Conservation (phyloP, 92 coral and sea anemone genomes). For the Blastomussa wellsi region DNA sequence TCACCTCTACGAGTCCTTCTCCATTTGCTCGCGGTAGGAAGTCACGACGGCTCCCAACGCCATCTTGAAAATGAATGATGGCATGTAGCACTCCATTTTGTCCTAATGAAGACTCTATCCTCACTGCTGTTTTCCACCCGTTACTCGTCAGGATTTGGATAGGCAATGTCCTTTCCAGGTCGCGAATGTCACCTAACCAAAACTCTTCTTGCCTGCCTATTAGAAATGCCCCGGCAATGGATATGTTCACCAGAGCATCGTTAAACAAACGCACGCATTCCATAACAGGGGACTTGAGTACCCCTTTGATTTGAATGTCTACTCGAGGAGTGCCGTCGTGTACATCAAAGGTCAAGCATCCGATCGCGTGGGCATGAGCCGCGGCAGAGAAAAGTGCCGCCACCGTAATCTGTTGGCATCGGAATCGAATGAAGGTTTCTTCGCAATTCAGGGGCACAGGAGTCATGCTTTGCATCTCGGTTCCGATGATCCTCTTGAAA, state of each 20-base stretch:
- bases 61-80: neutral
- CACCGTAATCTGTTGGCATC: neutral
- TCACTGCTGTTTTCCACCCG: constrained; percentile 2
- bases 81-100: neutral
- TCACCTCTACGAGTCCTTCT: neutral
- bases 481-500: neutral
- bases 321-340: neutral
- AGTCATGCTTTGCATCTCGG: neutral
- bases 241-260: neutral
- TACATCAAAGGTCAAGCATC: neutral
- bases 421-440: neutral
- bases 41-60: neutral
- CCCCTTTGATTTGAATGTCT: neutral
- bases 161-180: neutral
- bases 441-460: neutral
- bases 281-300: neutral
- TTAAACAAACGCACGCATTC: neutral
- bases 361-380: neutral
- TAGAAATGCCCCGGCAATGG: neutral
- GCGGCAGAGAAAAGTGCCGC: neutral
- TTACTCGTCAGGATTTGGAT: neutral
- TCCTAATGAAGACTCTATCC: neutral
- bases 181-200: neutral
- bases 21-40: neutral
- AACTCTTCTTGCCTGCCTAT: neutral